Base-by-base conservation (phyloP, 2,888 invertebrate species). In the Ischnura elegans region DNA sequence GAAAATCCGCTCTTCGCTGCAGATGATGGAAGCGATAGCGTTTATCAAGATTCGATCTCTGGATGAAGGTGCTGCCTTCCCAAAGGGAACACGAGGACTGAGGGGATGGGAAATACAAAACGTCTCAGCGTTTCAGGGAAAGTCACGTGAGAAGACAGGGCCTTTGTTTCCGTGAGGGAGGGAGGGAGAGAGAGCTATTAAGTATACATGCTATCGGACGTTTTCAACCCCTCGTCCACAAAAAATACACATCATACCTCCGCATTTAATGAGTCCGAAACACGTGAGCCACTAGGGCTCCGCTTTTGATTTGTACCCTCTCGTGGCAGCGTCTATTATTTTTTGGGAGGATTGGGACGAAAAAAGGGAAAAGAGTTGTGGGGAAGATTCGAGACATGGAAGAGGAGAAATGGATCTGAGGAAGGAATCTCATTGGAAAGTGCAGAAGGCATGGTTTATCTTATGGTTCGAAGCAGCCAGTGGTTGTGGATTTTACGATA, bases 171-270 rank as follows among this genome's bases (percentile, higher is more conserved):
- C 86, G 43, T 25, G 46, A 43, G 36, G 45, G 86, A 86, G 25
- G 25, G 46, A 45, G 46, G 25, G 36, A 25, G 86, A 86, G 25
- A 43, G 46, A 45, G 86, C 45, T 25, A 86, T 86, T 86, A 86
- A n/a, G n/a, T n/a, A n/a, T n/a, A 86, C 86, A 86, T 86, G 86
- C 86, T 46, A 86, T 46, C 46, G 46, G 86, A 16, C 86, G 46
- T 46, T 86, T 86, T 45, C 51, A 51, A 86, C 45, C 86, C 45
- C 76, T 61, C 61, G 8, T 61, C 21, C n/a, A 25, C n/a, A 61
- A 61, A 61, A 76, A 76, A 36, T 36, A 36, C 6, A 86, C 46
- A 45, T 29, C 46, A 46, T 46, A 46, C 46, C 86, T 86, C 46
- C 10, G 43, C n/a, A 16, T 46, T 86, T 86, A 86, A 86, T n/a